phyloP scores from a whole-genome alignment of 2,888 invertebrate species.

The Zygothrica quintamaculata region DNA sequence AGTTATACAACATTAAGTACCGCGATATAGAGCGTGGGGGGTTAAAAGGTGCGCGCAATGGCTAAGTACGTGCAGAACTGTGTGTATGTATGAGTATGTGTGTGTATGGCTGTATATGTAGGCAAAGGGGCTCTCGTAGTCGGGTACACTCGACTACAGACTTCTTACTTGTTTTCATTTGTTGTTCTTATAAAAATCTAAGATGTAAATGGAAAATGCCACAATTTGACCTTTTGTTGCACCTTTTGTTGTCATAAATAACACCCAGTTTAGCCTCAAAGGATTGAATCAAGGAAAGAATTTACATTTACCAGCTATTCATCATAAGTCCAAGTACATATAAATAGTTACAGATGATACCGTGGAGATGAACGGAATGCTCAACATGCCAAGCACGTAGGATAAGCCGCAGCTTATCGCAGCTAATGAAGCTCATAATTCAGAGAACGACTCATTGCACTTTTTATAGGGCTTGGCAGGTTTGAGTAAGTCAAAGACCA shows the following conservation, averaged over 20 bases:
- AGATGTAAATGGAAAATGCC: constrained; percentile 22
- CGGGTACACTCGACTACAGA: too few relatives aligned
- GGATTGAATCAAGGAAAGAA: constrained; percentile 11
- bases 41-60: too few relatives aligned
- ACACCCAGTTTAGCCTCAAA: constrained; percentile 15
- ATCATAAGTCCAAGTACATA: constrained; percentile 31
- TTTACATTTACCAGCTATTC: constrained; percentile 38
- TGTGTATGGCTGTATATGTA: too few relatives aligned
- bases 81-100: too few relatives aligned
- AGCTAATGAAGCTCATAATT: constrained; percentile 60
- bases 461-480: constrained; percentile 36
- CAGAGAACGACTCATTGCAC: constrained; percentile 58
- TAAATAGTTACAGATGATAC: neutral
- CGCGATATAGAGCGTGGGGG: too few relatives aligned
- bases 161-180: constrained; percentile 6
- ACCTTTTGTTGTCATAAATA: constrained; percentile 6
- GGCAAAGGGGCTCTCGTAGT: too few relatives aligned
- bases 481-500: constrained; percentile 53
- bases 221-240: constrained; percentile 44
- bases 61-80: too few relatives aligned
- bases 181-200: constrained; percentile 38
- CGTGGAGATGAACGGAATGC: constrained; percentile 3
- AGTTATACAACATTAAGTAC: too few relatives aligned
- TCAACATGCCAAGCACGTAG: constrained; percentile 26
- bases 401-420: constrained; percentile 41